Base-by-base conservation (phyloP, 2,888 invertebrate species). In the Andricus curvator region DNA sequence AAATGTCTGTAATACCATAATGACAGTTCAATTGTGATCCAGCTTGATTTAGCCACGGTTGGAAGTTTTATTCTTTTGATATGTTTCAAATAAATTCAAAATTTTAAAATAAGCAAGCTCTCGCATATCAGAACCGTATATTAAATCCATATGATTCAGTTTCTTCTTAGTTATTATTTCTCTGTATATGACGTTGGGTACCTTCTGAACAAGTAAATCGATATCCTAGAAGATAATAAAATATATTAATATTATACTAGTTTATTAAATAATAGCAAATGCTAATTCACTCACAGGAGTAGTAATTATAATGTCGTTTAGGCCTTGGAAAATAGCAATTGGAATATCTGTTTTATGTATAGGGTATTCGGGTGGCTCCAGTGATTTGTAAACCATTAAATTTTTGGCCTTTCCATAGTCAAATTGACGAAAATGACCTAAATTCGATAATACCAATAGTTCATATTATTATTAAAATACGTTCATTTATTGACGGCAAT, bases 311-410 rank as follows among this genome's bases (percentile, higher is more conserved):
- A n/a, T n/a, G 11, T 97, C 97, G 64, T 94, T 95, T 22, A 93
- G 93, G 0, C 95, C 94, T 89, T 95, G 96, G 89, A 96, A 96
- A 4, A 96, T 90, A 76, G 95, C 95, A 0, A 95, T 94, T 33
- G 96, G 96, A 15, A 95, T 91, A 2, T 93, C 94, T 3, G 96
- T 93, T 86, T 93, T 94, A 11, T 92, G 89, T 1, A 96, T 90
- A 78, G 95, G 93, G 85, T 96, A 96, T 0, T 90, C 91, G 0
- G 96, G 96, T 0, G 96, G 96, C 0, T 86, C 92, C 0, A 89
- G 82, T 65, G 60, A 60, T 1, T 60, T 60, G 0, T 60, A 60
- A 4, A 22, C n/a, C 0, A 11, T 11, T 1, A 22, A 22, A 22
- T 60, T 60, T 60, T 60, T 22, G 1, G 9, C 13, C 0, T 0